phyloP scores from a whole-genome alignment of 2,797 vertebrate species.

The Pithecia hirsuta region DNA sequence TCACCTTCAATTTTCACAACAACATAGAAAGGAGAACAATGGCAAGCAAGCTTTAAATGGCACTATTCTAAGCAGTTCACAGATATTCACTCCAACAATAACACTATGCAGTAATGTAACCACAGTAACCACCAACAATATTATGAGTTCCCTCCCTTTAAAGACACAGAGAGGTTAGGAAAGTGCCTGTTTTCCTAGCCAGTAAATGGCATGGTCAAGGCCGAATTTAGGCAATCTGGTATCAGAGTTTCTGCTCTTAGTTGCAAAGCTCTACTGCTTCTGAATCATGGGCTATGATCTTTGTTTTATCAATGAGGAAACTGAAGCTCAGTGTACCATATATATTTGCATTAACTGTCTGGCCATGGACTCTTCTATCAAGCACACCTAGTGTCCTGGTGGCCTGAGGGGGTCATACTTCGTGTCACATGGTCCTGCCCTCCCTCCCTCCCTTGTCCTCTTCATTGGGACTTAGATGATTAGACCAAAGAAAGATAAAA shows the following conservation, averaged over 20 bases:
- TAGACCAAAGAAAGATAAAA: neutral
- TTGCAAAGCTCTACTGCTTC: conserved; percentile 46
- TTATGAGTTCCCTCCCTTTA: neutral
- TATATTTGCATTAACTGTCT: neutral
- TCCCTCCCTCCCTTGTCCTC: neutral
- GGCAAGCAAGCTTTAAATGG: neutral
- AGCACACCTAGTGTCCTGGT: neutral
- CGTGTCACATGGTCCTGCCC: neutral
- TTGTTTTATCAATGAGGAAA: neutral
- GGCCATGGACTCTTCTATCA: neutral
- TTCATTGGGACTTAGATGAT: neutral
- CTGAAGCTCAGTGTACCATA: neutral
- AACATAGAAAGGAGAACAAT: conserved; percentile 30
- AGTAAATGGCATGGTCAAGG: neutral
- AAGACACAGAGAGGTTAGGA: conserved; percentile 38
- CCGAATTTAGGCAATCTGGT: neutral
- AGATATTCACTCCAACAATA: neutral
- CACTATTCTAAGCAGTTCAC: neutral
- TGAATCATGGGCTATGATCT: neutral
- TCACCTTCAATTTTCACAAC: neutral
- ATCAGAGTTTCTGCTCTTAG: conserved; percentile 26
- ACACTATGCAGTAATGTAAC: neutral
- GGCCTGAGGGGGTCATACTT: neutral
- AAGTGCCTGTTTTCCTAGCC: conserved; percentile 57
- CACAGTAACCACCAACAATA: neutral